Evolutionary conservation across 2,797 vertebrate genomes (phyloP), one percentile per base, ranked within the genome.

Genomic region (Melanotaenia maccullochi): DNA sequence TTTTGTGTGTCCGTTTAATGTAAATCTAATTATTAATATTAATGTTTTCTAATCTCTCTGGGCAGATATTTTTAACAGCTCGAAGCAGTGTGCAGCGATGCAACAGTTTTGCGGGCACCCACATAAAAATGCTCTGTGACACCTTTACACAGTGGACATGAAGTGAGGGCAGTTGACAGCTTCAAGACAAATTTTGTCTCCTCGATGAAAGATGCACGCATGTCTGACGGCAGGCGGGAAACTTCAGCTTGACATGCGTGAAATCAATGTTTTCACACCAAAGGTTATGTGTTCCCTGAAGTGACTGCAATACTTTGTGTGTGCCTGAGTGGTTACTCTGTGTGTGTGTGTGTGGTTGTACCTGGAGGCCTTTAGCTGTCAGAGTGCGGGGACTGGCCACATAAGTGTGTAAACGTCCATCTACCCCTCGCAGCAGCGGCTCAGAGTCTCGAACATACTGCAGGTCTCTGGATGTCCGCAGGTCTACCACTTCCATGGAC

Each of bases 391-490:
- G 90, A 79, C 82, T 92, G 60, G 73, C 60, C 65, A 88, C 83
- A 14, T 92, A 92, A 14, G 86, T 82, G 68, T 92, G 91, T 59
- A 96, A 92, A 38, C 90, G 91, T 76, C 89, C 92, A 77, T 97
- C 96, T 85, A 99, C 92, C 35, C 95, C 95, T 85, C 96, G 96
- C 94, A 99, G 95, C 70, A 97, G 95, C 0, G 94, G 96, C 90
- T 99, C 97, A 60, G 97, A 96, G 93, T 97, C 97, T 81, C 96
- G 93, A 71, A 99, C 96, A 3, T 97, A 97, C 88, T 98, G 97
- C 85, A 98, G 96, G 92, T 99, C 97, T 89, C 96, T 95, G 91
- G 98, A 96, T 24, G 96, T 98, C 85, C 97, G 93, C 76, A 97
- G 92, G 84, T 97, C 96, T 83, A 98, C 90, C 68, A 98, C 96